Base-by-base conservation (phyloP, 2,113 vertebrate genomes). In the Thalassarche chlororhynchos region DNA sequence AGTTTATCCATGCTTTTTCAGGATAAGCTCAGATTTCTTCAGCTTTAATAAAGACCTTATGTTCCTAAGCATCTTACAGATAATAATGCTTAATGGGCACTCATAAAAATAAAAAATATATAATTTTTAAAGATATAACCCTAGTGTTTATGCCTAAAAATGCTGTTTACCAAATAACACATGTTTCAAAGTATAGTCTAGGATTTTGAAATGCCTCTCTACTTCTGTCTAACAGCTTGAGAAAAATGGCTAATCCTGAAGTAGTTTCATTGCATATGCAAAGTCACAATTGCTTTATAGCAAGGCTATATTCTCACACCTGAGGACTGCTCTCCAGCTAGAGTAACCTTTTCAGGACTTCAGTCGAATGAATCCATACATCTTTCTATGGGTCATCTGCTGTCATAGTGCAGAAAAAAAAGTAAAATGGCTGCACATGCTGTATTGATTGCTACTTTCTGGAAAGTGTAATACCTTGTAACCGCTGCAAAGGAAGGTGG, bases 1-100 rank as follows among this genome's bases (percentile, higher is more conserved):
- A 83, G 57, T 95, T 97, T 86, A 98, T 96, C 96, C 89, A 4
- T 74, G 88, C 84, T 96, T 98, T 97, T 92, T 46, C 78, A 57
- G 92, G 96, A 97, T 97, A 93, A 97, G n/a, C 86, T 81, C 24
- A 64, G 96, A 97, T 98, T 97, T 97, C 90, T 96, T 69, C 96
- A 93, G 96, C 91, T 97, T 92, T 94, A 83, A 82, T 96, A 96
- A 91, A 96, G 91, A 97, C 86, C 88, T 96, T 97, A 94, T 54
- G 75, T 84, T 97, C 72, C 74, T 96, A 97, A 98, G 96, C 90
- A 49, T 95, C 94, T 97, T 98, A 96, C 20, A 55, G 80, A 95
- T 97, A 96, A 95, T 88, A 87, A 47, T 40, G 76, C 86, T 94
- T 97, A 97, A 96, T 97, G 91, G 93, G 80, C 80, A 92, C 90